phyloP scores from a whole-genome alignment of 2,113 vertebrate genomes.

The Spilogale gracilis region DNA sequence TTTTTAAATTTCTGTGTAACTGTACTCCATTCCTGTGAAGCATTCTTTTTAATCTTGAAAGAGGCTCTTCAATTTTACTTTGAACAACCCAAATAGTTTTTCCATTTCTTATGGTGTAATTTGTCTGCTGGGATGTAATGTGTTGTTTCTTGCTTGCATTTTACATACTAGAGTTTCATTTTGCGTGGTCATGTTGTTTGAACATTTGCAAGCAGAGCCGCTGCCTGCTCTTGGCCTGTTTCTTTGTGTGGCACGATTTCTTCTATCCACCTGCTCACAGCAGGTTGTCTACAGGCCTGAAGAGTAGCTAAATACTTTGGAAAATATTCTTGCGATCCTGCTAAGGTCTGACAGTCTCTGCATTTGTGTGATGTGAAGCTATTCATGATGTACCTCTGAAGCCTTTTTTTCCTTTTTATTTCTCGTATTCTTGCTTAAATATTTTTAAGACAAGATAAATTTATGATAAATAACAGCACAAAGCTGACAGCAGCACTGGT shows the following conservation, averaged over 20 bases:
- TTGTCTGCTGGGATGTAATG: conserved; percentile 51
- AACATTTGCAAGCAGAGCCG: conserved; percentile 65
- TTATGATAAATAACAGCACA: conserved; percentile 87
- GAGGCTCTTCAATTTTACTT: conserved; percentile 61
- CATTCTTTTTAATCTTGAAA: conserved; percentile 53
- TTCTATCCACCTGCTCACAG: conserved; percentile 83
- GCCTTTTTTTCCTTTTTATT: conserved; percentile 79
- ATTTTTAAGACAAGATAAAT: conserved; percentile 85
- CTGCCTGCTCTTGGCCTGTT: conserved; percentile 59
- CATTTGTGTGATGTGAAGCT: conserved; percentile 74
- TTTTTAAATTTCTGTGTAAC: neutral
- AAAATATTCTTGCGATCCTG: conserved; percentile 77
- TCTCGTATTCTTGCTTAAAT: conserved; percentile 86
- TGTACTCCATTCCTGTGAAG: neutral
- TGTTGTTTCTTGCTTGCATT: conserved; percentile 54
- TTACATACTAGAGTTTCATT: conserved; percentile 58
- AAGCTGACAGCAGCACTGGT: conserved; percentile 88
- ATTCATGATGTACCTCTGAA: conserved; percentile 75
- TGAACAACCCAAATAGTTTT: conserved; percentile 37
- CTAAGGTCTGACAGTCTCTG: conserved; percentile 64
- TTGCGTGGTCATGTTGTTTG: conserved; percentile 42
- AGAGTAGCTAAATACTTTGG: conserved; percentile 77
- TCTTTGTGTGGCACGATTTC: conserved; percentile 81
- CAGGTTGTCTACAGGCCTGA: conserved; percentile 69
- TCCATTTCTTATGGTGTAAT: conserved; percentile 52